Conservation (phyloP, 1,140 invertebrate genomes). For the Ladona fulva region DNA sequence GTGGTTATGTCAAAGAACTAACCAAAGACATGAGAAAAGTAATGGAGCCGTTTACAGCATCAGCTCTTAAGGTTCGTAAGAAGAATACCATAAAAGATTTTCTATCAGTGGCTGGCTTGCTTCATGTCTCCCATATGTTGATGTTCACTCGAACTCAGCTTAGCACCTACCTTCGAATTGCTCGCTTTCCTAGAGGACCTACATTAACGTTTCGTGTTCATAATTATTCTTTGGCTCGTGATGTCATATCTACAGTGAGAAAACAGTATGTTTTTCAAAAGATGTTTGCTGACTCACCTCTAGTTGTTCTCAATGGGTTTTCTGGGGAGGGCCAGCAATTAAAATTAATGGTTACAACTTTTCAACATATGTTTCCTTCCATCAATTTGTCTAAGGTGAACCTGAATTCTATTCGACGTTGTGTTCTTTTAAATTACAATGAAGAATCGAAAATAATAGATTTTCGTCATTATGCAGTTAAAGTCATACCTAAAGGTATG, state of each 20-base stretch:
- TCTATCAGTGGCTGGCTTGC: constrained; percentile 71
- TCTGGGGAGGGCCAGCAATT: constrained; percentile 75
- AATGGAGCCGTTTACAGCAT: constrained; percentile 96
- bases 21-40: constrained; percentile 82
- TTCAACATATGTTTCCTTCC: constrained; percentile 97
- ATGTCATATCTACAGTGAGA: constrained; percentile 75
- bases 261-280: constrained; percentile 73
- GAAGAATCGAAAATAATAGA: constrained; percentile 76
- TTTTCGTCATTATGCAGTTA: constrained; percentile 84
- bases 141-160: constrained; percentile 77
- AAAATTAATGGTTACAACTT: constrained; percentile 88
- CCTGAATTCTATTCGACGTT: constrained; percentile 78
- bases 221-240: constrained; percentile 71
- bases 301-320: constrained; percentile 92
- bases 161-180: constrained; percentile 74
- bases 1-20: constrained; percentile 69
- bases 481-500: constrained; percentile 75
- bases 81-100: constrained; percentile 90
- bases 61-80: constrained; percentile 65
- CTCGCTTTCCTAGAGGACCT: constrained; percentile 69
- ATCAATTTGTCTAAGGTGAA: constrained; percentile 89
- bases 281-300: constrained; percentile 74
- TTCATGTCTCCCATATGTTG: constrained; percentile 84
- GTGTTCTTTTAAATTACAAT: constrained; percentile 88
- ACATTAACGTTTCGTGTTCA: constrained; percentile 79